phyloP scores from a whole-genome alignment of 2,113 vertebrate species.

The Spizaetus ornatus region DNA sequence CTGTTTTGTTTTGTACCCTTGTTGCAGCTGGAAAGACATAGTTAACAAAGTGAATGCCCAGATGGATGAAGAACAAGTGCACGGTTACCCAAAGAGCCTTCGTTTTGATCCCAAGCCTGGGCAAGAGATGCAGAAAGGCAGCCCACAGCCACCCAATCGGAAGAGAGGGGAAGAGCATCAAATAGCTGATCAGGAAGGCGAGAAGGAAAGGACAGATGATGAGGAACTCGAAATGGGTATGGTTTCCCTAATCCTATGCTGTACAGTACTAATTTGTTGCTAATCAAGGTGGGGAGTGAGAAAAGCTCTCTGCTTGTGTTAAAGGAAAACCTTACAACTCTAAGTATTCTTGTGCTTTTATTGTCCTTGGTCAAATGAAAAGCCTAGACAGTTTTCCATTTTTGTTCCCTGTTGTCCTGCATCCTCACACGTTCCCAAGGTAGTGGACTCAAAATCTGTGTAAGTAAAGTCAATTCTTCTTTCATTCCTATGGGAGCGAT shows the following conservation, averaged over 20 bases:
- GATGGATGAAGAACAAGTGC: background rate
- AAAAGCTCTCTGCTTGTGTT: background rate
- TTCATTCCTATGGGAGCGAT: background rate
- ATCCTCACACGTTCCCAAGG: background rate
- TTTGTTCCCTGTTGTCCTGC: background rate
- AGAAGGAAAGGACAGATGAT: background rate
- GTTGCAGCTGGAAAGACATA: conserved; percentile 49
- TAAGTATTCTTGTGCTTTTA: background rate
- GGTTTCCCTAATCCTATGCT: background rate
- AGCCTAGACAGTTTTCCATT: background rate
- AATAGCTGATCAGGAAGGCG: background rate
- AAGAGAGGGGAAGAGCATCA: background rate
- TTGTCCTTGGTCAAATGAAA: background rate
- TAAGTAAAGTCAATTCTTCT: background rate
- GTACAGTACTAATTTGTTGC: background rate
- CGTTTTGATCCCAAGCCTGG: background rate
- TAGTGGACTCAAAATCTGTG: background rate
- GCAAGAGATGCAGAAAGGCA: background rate
- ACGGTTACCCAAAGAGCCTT: background rate
- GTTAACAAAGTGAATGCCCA: conserved; percentile 23
- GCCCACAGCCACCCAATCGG: background rate
- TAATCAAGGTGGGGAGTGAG: background rate
- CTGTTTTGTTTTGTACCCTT: background rate
- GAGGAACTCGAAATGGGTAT: conserved; percentile 54
- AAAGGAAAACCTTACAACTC: background rate